Percentiles rank a stretch among this genome's conserved stretches.
These are phyloP conservation scores for Pseudochirops cupreus DNA, from an alignment of 2,797 vertebrate genomes.

Conservation along the genomic window DNA sequence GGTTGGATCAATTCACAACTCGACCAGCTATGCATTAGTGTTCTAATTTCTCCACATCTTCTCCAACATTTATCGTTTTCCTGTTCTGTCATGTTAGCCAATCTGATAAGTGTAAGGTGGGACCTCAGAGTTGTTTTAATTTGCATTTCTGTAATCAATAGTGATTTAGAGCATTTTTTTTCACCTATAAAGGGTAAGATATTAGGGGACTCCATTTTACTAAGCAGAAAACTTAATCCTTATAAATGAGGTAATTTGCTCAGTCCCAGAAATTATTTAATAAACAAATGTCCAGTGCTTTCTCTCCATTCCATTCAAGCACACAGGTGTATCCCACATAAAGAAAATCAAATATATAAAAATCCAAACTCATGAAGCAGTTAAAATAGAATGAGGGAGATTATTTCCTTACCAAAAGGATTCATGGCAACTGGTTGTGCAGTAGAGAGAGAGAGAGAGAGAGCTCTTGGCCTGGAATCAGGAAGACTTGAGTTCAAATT, in stretches of 20 bases:
- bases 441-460: neutral
- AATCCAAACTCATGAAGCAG: conserved; percentile 42
- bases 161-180: too few species aligned
- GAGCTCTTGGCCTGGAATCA: neutral
- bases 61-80: too few species aligned
- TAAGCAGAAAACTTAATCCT: neutral
- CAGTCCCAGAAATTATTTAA: neutral
- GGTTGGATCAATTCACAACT: too few species aligned
- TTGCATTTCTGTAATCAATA: too few species aligned
- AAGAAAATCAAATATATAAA: conserved; percentile 26
- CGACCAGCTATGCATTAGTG: too few species aligned
- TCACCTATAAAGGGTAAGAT: neutral
- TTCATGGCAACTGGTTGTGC: neutral
- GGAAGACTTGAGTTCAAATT: neutral
- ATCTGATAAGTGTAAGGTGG: too few species aligned
- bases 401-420: conserved; percentile 23
- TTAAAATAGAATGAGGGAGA: neutral
- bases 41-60: too few species aligned
- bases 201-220: neutral
- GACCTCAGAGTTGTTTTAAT: too few species aligned
- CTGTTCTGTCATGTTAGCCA: too few species aligned
- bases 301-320: neutral
- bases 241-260: neutral
- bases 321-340: neutral
- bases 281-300: neutral